Conservation (phyloP, 1,140 invertebrate species). For the Zaprionus lachaisei region DNA sequence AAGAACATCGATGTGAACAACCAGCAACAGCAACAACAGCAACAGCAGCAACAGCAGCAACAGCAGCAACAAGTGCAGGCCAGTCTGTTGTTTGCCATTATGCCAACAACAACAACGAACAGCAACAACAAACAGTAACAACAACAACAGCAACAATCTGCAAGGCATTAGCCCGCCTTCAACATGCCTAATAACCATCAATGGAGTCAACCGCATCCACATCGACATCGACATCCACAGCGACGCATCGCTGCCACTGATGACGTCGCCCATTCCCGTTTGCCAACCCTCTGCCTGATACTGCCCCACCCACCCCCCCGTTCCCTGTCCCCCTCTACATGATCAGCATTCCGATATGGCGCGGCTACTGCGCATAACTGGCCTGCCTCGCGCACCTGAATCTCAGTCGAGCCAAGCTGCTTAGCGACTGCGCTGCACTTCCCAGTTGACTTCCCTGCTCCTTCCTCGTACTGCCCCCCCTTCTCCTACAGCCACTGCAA, state of each 20-base stretch:
- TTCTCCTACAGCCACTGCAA: slow-evolving; percentile 10
- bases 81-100: slow-evolving; percentile 35
- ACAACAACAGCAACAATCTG: slow-evolving; percentile 55
- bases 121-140: slow-evolving; percentile 25
- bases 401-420: slow-evolving; percentile 50
- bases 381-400: slow-evolving; percentile 59
- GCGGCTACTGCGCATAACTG: slow-evolving; percentile 46
- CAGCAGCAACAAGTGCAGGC: slow-evolving; percentile 36
- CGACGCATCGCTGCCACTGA: slow-evolving; percentile 29
- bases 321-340: neutral
- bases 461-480: slow-evolving; percentile 8
- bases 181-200: slow-evolving; percentile 83
- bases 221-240: slow-evolving; percentile 24
- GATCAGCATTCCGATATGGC: slow-evolving; percentile 48
- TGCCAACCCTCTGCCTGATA: neutral
- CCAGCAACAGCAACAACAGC: slow-evolving; percentile 33
- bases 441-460: slow-evolving; percentile 6
- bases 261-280: slow-evolving; percentile 48
- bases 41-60: slow-evolving; percentile 31
- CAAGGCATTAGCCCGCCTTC: slow-evolving; percentile 74
- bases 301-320: neutral
- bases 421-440: slow-evolving; percentile 20
- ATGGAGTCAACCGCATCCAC: slow-evolving; percentile 65
- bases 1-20: slow-evolving; percentile 50
- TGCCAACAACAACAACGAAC: slow-evolving; percentile 37